A percentile compares a stretch with the other conserved stretches of the same genome.
Conservation (phyloP, 1,140 invertebrate genomes). For the Carcinoscorpius rotundicauda region DNA sequence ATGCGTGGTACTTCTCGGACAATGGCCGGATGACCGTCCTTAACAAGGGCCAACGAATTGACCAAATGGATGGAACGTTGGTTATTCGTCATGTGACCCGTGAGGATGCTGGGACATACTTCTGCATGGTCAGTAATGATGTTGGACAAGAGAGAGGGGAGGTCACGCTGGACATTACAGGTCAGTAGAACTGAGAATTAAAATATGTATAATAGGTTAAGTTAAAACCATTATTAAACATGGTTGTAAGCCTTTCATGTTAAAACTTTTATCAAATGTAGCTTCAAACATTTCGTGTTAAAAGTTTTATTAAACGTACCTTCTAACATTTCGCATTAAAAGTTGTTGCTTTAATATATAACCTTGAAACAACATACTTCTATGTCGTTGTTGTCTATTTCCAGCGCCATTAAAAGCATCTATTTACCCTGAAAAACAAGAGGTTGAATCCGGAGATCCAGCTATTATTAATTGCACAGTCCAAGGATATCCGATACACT, state of each 20-base stretch:
- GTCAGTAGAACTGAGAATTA: slow-evolving; percentile 26
- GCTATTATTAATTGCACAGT: slow-evolving; percentile 72
- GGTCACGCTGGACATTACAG: slow-evolving; percentile 56
- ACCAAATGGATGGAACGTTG: slow-evolving; percentile 11
- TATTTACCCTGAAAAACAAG: slow-evolving; percentile 41
- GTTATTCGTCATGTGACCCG: slow-evolving; percentile 18
- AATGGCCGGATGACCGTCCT: too few species aligned
- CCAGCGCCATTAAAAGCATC: slow-evolving; percentile 29
- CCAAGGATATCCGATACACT: slow-evolving; percentile 57
- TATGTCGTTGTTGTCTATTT: background rate
- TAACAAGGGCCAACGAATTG: too few species aligned
- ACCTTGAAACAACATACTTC: too few species aligned
- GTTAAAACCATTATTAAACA: too few species aligned
- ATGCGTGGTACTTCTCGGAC: too few species aligned
- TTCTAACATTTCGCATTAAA: too few species aligned
- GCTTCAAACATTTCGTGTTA: too few species aligned
- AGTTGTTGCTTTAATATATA: too few species aligned
- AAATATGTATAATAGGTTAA: too few species aligned
- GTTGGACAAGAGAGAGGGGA: slow-evolving; percentile 73
- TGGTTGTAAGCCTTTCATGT: too few species aligned
- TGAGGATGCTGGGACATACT: slow-evolving; percentile 48
- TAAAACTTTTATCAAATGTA: too few species aligned
- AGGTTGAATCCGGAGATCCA: slow-evolving; percentile 69
- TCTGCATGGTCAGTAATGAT: slow-evolving; percentile 77
- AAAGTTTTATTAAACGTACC: too few species aligned